These are phyloP conservation scores for Tridacna crocea DNA, from an alignment of 2,888 invertebrate species.

Conservation along the genomic window DNA sequence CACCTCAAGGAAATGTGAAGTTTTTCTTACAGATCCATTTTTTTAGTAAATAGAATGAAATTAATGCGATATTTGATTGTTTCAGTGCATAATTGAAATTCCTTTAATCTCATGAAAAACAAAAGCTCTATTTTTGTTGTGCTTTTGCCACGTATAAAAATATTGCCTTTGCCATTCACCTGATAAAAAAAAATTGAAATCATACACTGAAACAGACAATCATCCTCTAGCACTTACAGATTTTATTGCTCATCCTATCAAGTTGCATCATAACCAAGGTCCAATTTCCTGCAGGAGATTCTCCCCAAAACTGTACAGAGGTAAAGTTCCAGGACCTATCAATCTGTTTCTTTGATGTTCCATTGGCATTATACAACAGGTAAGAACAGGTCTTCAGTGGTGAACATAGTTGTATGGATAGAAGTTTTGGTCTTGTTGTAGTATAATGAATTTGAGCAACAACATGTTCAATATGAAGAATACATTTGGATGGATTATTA, in stretches of 20 bases:
- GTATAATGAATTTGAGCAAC: neutral
- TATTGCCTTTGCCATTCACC: no score
- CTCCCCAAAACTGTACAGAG: constrained; percentile 28
- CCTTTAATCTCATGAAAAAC: no score
- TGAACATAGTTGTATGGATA: constrained; percentile 1
- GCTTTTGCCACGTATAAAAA: no score
- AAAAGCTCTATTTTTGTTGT: no score
- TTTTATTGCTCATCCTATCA: neutral
- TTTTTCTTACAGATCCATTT: no score
- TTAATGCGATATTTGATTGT: no score
- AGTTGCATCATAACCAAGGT: constrained; percentile 12
- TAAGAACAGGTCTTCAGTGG: neutral
- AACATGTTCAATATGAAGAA: neutral
- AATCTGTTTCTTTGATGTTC: neutral
- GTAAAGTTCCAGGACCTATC: constrained; percentile 9
- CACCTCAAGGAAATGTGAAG: no score
- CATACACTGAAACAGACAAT: no score
- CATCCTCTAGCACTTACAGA: no score
- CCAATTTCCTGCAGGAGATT: constrained; percentile 12
- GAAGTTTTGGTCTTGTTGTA: neutral
- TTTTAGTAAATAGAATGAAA: no score
- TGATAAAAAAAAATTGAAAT: no score
- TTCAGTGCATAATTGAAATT: no score
- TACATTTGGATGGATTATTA: neutral
- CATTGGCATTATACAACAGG: neutral